Percentiles rank a stretch among this genome's conserved stretches.
Evolutionary conservation across 2,888 invertebrate genomes (phyloP).

Genomic region (Helicoverpa assulta): DNA sequence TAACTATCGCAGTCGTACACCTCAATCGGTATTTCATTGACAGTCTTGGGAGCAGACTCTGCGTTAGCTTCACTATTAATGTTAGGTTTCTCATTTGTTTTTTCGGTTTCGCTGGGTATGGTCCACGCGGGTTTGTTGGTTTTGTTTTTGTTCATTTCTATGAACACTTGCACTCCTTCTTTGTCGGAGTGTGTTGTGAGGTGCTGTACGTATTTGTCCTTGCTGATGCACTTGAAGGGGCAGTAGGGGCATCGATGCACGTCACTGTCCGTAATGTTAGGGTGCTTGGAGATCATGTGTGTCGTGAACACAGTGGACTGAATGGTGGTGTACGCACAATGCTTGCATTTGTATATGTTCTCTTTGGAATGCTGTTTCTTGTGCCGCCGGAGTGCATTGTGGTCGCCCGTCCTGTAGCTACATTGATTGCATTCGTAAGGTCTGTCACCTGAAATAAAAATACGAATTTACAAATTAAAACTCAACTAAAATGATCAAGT

Average conservation of each 20-base stretch:
- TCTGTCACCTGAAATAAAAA: slow-evolving; percentile 91
- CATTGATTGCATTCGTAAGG: slow-evolving; percentile 94
- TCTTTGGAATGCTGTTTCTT: slow-evolving; percentile 94
- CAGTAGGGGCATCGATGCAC: slow-evolving; percentile 91
- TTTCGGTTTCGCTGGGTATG: slow-evolving; percentile 80
- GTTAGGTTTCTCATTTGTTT: slow-evolving; percentile 63
- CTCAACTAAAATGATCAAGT: no score
- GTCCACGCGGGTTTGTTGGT: slow-evolving; percentile 83
- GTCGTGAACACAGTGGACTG: slow-evolving; percentile 94
- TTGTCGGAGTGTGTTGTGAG: slow-evolving; percentile 88
- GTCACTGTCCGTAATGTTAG: slow-evolving; percentile 91
- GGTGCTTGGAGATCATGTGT: slow-evolving; percentile 95
- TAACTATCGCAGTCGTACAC: slow-evolving; percentile 85
- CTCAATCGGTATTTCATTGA: slow-evolving; percentile 82
- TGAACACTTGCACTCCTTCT: slow-evolving; percentile 79
- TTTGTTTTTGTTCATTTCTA: slow-evolving; percentile 79
- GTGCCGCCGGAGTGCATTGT: slow-evolving; percentile 95
- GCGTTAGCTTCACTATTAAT: slow-evolving; percentile 67
- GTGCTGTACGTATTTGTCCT: slow-evolving; percentile 90
- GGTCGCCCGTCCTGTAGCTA: slow-evolving; percentile 93
- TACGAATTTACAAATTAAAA: background rate
- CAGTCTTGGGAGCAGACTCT: slow-evolving; percentile 72
- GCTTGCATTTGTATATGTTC: slow-evolving; percentile 94
- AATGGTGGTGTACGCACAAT: slow-evolving; percentile 95
- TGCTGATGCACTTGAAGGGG: slow-evolving; percentile 91